phyloP scores from a whole-genome alignment of 2,888 invertebrate genomes.

The Yponomeuta evonymella region DNA sequence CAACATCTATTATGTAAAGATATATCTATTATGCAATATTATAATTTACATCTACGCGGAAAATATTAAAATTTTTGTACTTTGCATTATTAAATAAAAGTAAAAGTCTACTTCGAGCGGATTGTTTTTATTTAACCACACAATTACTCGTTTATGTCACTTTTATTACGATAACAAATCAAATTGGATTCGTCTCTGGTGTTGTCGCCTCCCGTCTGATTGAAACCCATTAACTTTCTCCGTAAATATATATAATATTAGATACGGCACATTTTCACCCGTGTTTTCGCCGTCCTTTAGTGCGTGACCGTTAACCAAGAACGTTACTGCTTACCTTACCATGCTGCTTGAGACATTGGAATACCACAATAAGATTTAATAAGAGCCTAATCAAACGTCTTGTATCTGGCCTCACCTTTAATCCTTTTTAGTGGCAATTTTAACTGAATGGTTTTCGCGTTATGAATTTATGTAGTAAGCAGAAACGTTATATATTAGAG shows the following conservation, averaged over 20 bases:
- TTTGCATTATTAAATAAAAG: neutral
- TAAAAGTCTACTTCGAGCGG: neutral
- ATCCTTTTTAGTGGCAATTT: too few relatives aligned
- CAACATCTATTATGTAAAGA: neutral
- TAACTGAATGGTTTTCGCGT: too few relatives aligned
- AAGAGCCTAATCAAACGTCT: too few relatives aligned
- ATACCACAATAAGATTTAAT: too few relatives aligned
- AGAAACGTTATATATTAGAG: too few relatives aligned
- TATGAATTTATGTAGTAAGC: too few relatives aligned
- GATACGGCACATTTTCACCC: constrained; percentile 57
- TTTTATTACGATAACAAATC: neutral
- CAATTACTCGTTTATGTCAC: neutral
- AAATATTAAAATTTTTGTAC: neutral
- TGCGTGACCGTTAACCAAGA: constrained; percentile 43
- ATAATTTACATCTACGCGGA: neutral
- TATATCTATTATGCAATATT: neutral
- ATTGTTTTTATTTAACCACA: neutral
- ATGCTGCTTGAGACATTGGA: neutral
- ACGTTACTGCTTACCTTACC: neutral
- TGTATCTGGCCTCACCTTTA: too few relatives aligned
- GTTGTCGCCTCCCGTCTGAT: constrained; percentile 2
- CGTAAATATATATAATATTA: constrained; percentile 31
- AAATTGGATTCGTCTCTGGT: constrained; percentile 2
- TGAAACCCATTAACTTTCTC: constrained; percentile 33
- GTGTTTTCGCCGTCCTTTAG: constrained; percentile 48